Conservation (phyloP, 2,888 invertebrate genomes). For the Phorcus lineatus region DNA sequence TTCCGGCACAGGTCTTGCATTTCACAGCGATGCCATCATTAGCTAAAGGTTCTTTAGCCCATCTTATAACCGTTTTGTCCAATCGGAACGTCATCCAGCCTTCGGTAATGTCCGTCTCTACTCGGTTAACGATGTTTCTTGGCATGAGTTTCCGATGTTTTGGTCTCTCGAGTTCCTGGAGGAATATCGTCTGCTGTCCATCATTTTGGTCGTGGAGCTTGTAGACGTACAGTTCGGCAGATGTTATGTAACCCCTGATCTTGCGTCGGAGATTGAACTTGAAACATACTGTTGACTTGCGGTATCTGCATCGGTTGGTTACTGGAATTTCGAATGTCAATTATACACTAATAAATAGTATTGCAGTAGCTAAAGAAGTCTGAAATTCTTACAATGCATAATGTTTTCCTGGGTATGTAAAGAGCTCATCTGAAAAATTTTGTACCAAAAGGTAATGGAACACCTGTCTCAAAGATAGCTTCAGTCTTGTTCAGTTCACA, state of each 20-base stretch:
- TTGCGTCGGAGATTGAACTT: slow-evolving; percentile 52
- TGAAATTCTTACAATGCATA: no score
- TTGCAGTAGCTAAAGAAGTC: no score
- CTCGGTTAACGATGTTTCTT: slow-evolving; percentile 51
- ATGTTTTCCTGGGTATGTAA: no score
- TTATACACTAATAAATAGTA: no score
- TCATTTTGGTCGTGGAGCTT: slow-evolving; percentile 61
- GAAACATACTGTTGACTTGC: slow-evolving; percentile 57
- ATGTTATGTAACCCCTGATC: slow-evolving; percentile 47
- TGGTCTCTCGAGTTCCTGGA: slow-evolving; percentile 50
- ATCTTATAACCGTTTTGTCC: slow-evolving; percentile 50
- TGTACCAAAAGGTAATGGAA: no score
- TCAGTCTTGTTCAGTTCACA: no score
- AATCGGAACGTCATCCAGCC: slow-evolving; percentile 64
- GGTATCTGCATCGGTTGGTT: slow-evolving; percentile 45
- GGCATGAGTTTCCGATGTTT: slow-evolving; percentile 35
- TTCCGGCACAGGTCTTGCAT: slow-evolving; percentile 58
- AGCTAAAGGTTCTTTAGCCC: slow-evolving; percentile 54
- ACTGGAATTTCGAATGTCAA: no score
- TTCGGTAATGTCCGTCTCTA: slow-evolving; percentile 55
- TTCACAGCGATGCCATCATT: slow-evolving; percentile 56
- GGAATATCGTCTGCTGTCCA: slow-evolving; percentile 53
- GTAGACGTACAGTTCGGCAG: slow-evolving; percentile 64
- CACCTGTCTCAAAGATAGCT: no score
- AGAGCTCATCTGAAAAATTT: no score